phyloP scores from a whole-genome alignment of 2,888 invertebrate species.

The Andrena minutula region DNA sequence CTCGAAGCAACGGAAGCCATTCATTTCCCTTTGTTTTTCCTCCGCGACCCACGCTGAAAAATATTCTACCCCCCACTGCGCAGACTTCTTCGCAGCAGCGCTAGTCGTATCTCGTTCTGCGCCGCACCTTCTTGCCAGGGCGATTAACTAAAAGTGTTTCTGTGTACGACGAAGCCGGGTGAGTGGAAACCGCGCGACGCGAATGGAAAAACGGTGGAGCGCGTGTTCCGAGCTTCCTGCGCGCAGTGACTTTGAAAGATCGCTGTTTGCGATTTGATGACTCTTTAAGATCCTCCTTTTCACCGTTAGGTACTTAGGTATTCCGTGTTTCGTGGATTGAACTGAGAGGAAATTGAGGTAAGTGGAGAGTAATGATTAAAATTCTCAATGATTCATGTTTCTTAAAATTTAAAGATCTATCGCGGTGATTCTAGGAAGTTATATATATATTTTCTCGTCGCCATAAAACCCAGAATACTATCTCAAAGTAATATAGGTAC shows the following conservation, averaged over 20 bases:
- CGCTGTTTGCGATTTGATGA: slow-evolving; percentile 5
- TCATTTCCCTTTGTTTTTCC: background rate
- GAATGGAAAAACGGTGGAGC: slow-evolving; percentile 13
- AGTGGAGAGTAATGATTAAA: no score
- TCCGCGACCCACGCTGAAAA: background rate
- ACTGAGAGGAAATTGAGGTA: no score
- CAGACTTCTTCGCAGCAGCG: background rate
- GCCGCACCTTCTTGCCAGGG: background rate
- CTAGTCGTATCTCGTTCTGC: background rate
- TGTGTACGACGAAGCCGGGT: background rate
- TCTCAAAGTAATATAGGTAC: no score
- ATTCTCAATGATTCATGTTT: no score
- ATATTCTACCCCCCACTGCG: background rate
- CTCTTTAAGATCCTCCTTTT: background rate
- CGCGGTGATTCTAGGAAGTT: no score
- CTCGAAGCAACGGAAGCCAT: background rate
- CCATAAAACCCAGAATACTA: no score
- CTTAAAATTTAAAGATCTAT: no score
- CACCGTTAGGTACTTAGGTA: background rate
- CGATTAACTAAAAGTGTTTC: slow-evolving; percentile 29
- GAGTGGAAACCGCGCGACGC: background rate
- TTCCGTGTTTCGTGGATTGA: no score
- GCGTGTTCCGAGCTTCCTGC: slow-evolving; percentile 12
- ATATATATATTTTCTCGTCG: no score
- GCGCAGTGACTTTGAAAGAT: background rate